Percentiles rank a stretch among this genome's conserved stretches.
Conservation (phyloP, 2,797 vertebrate genomes). For the Myoxocephalus aenaeus region DNA sequence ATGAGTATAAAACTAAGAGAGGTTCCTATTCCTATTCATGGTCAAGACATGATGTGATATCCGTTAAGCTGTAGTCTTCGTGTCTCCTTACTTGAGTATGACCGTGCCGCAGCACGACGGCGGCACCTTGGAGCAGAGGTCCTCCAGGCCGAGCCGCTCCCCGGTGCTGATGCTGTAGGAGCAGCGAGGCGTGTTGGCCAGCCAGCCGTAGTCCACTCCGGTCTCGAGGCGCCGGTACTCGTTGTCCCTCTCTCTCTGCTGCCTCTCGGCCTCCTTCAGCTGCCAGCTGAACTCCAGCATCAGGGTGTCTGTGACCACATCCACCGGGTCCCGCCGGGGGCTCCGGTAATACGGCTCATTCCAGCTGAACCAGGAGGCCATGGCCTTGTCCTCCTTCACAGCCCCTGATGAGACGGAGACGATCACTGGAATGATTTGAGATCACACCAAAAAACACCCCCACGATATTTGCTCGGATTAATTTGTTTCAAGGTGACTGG, state of each 20-base stretch:
- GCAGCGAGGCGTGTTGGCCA: conserved; percentile 87
- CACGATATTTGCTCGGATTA: background rate
- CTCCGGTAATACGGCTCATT: conserved; percentile 84
- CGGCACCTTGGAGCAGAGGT: conserved; percentile 91
- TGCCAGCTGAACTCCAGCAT: conserved; percentile 97
- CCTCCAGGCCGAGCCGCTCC: conserved; percentile 91
- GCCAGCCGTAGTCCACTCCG: conserved; percentile 97
- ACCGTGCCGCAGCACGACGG: conserved; percentile 92
- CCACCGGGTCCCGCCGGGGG: conserved; percentile 84
- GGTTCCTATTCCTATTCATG: background rate
- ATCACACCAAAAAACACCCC: background rate
- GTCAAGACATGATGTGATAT: background rate
- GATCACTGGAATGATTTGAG: background rate
- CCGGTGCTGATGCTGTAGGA: conserved; percentile 88
- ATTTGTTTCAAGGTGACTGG: background rate
- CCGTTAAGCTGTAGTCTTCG: background rate
- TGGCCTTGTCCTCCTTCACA: conserved; percentile 53
- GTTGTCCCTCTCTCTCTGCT: conserved; percentile 88
- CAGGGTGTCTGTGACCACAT: conserved; percentile 94
- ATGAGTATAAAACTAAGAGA: background rate
- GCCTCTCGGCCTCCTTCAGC: conserved; percentile 91
- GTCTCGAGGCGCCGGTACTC: conserved; percentile 89
- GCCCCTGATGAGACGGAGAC: conserved; percentile 1
- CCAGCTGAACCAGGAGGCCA: conserved; percentile 94
- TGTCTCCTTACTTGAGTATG: conserved; percentile 89